Conservation (phyloP, 2,797 vertebrate genomes). For the Margarornis squamiger region DNA sequence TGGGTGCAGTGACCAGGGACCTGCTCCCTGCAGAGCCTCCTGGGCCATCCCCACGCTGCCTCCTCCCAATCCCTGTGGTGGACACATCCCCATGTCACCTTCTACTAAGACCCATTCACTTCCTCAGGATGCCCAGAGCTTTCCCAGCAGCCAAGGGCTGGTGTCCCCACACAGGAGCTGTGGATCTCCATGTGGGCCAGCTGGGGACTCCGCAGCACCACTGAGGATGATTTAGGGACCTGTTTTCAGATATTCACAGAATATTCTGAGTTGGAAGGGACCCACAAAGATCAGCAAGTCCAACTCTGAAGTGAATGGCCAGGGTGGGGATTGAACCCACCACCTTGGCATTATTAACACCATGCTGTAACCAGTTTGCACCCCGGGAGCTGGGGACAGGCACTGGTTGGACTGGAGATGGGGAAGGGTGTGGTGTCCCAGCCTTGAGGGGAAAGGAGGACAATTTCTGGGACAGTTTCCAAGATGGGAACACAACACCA, state of each 20-base stretch:
- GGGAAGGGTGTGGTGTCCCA: not conserved
- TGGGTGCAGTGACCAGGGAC: not conserved
- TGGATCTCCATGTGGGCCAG: not conserved
- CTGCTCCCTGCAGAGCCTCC: not conserved
- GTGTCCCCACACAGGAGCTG: not conserved
- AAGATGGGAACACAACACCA: not conserved
- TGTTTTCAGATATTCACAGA: not conserved
- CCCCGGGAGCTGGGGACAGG: not conserved
- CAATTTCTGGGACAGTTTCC: not conserved
- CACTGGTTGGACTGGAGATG: not conserved
- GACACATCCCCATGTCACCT: not conserved
- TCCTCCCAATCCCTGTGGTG: accelerated
- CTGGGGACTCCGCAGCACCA: not conserved
- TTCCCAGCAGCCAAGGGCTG: not conserved
- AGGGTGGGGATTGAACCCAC: not conserved
- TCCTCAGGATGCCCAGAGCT: not conserved
- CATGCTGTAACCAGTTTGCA: not conserved
- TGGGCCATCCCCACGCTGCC: not conserved
- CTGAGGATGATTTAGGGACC: not conserved
- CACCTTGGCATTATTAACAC: not conserved
- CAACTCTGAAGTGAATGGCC: not conserved
- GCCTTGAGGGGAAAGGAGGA: not conserved
- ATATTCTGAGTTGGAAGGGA: not conserved
- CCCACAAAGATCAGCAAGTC: not conserved
- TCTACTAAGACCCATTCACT: not conserved